These are phyloP conservation scores for Chelidonichthys spinosus DNA, from an alignment of 2,797 vertebrate genomes.

Conservation along the genomic window DNA sequence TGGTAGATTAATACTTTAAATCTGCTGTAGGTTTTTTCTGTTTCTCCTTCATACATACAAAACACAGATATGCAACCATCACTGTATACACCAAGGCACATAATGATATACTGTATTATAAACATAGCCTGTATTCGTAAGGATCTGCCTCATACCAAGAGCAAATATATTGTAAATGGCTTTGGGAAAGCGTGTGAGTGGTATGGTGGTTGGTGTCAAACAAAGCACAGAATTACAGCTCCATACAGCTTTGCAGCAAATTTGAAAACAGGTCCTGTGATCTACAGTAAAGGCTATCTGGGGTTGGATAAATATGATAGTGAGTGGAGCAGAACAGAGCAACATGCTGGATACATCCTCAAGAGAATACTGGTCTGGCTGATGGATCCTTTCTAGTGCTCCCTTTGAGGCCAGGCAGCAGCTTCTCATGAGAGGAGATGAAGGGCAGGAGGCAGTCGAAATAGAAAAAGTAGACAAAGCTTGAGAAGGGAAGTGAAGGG, in stretches of 20 bases:
- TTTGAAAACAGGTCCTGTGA: constrained; percentile 71
- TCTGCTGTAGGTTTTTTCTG: constrained; percentile 46
- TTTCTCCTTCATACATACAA: constrained; percentile 49
- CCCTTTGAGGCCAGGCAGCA: constrained; percentile 70
- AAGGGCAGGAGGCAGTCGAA: constrained; percentile 63
- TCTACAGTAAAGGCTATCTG: constrained; percentile 75
- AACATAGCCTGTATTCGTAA: constrained; percentile 38
- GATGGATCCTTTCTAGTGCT: constrained; percentile 75
- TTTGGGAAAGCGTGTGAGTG: constrained; percentile 35
- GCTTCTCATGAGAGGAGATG: constrained; percentile 70
- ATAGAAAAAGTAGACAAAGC: constrained; percentile 61
- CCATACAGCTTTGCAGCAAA: constrained; percentile 56
- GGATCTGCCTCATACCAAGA: constrained; percentile 24
- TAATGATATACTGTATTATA: constrained; percentile 39
- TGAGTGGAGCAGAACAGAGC: constrained; percentile 73
- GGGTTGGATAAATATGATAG: constrained; percentile 72
- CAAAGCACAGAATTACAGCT: constrained; percentile 62
- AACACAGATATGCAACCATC: constrained; percentile 23
- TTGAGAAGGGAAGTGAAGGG: constrained; percentile 54
- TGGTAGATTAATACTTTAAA: constrained; percentile 48
- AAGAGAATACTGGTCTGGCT: constrained; percentile 71
- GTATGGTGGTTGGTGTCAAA: constrained; percentile 50
- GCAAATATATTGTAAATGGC: constrained; percentile 41
- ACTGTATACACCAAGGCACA: constrained; percentile 16
- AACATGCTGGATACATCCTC: constrained; percentile 62